phyloP scores from a whole-genome alignment of 2,113 vertebrate species.

The Toxotes chatareus region DNA sequence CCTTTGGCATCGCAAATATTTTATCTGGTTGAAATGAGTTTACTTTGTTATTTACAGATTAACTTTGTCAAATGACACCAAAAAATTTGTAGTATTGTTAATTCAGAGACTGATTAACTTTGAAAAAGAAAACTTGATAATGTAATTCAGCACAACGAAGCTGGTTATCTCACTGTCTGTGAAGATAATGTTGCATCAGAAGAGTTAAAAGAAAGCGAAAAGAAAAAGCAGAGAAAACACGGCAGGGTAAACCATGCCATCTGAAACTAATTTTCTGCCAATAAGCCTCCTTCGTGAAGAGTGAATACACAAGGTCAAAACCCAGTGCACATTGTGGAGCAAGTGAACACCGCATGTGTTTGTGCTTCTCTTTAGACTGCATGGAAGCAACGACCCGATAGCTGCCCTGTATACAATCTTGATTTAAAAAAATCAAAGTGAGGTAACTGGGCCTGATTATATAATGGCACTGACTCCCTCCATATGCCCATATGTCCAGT shows the following conservation, averaged over 20 bases:
- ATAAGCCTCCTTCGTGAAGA: conserved; percentile 8
- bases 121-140: neutral
- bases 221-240: neutral
- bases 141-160: neutral
- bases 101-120: neutral
- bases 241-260: conserved; percentile 18
- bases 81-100: neutral
- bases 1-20: conserved; percentile 32
- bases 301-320: neutral
- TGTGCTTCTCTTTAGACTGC: neutral
- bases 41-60: conserved; percentile 19
- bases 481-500: conserved; percentile 3
- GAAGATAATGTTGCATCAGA: conserved; percentile 1
- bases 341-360: conserved; percentile 14
- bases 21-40: conserved; percentile 22
- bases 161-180: conserved; percentile 9
- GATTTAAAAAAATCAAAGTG: neutral
- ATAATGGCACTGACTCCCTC: conserved; percentile 17
- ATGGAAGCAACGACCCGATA: neutral
- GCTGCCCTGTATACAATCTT: neutral
- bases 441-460: neutral
- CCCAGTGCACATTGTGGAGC: neutral
- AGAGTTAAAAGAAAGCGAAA: neutral
- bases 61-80: neutral
- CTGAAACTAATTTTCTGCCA: conserved; percentile 46